Base-by-base conservation (phyloP, 2,797 vertebrate genomes). In the Chromobotia macracanthus region DNA sequence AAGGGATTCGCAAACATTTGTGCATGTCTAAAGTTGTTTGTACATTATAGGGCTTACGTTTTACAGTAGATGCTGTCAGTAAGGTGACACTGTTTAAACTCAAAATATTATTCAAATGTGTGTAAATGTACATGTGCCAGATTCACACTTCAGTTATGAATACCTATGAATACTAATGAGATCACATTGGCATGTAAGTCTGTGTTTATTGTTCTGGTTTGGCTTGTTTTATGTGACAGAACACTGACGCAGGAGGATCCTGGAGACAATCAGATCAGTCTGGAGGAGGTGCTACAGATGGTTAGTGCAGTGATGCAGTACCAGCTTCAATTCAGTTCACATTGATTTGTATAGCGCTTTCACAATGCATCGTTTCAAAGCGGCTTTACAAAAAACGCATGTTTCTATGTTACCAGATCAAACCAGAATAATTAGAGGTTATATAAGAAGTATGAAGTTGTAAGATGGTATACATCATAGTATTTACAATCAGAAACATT, bases 211-310 rank as follows among this genome's bases (percentile, higher is more conserved):
- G 21, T 50, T 15, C n/a, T 41, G 10, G 8, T 72, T 61, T 75
- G 8, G 18, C 15, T 16, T 9, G 0, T 58, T 80, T 66, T 44
- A 11, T 68, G 15, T 83, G 28, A 31, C 61, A 99, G 98, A 92
- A 99, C 97, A 50, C 83, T 99, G 89, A 96, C 95, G 2, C 96
- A 98, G 90, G 97, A 98, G 83, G 98, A 99, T 72, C 96, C 95
- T 0, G 94, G 96, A 21, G 97, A 99, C 91, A 98, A 93, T 86
- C 97, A 98, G 93, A 95, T 96, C 79, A 94, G 89, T 0, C 90
- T 99, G 75, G 96, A 97, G 85, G 96, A 98, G 60, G 91, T 97
- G 3, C 86, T 91, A 5, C 94, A 96, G 82, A 91, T 94, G 95
- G 98, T 99, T 86, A 95, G 93, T 81, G 48, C 15, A 21, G 48